Evolutionary conservation across 2,113 vertebrate genomes (phyloP).

Genomic region (Accipiter virgatus): DNA sequence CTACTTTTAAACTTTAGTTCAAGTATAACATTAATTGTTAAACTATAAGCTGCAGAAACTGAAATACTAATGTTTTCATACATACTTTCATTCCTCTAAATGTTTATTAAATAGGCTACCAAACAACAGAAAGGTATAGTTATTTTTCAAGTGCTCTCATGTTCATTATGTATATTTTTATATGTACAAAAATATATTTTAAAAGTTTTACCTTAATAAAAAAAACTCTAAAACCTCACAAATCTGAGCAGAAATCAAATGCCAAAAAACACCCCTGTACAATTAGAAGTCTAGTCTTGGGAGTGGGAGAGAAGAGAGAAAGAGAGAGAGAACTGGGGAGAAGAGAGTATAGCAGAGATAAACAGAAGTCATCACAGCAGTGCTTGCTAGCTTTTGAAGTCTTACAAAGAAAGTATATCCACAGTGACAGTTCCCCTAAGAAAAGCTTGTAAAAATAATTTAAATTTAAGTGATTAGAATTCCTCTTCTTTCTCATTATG

Average conservation of each 20-base stretch:
- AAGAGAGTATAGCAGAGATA: background rate
- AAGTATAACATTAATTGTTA: background rate
- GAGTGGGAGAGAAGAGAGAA: too few species aligned
- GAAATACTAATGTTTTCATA: background rate
- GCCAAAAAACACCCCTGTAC: background rate
- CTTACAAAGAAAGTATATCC: background rate
- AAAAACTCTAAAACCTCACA: background rate
- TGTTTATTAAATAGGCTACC: background rate
- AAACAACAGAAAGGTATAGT: background rate
- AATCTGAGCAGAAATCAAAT: background rate
- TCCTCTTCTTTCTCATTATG: background rate
- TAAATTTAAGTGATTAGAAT: background rate
- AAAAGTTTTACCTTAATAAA: background rate
- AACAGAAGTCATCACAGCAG: slow-evolving; percentile 2
- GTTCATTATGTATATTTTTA: background rate
- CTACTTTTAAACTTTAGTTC: background rate
- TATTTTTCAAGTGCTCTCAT: background rate
- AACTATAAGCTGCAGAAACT: background rate
- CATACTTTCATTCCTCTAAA: background rate
- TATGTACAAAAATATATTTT: background rate
- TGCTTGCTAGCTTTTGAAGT: background rate
- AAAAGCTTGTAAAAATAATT: background rate
- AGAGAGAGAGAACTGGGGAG: background rate
- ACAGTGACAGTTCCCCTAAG: background rate
- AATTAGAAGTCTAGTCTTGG: background rate